Conservation (phyloP, 2,888 invertebrate genomes). For the Conomelus anceps region DNA sequence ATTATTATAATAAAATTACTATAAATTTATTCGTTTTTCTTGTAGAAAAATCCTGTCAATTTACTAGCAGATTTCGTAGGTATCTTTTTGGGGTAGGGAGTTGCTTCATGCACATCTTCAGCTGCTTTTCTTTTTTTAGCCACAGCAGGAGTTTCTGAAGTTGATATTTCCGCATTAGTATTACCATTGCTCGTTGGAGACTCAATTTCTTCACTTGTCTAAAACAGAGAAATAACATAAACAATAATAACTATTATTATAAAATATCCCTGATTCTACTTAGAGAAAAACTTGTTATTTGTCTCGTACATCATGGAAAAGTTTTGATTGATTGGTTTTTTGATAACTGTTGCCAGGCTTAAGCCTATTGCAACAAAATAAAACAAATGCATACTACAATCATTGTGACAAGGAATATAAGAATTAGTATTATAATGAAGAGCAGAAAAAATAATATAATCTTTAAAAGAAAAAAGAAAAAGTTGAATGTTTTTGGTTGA, state of each 20-base stretch:
- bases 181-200: neutral
- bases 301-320: too few relatives aligned
- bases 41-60: conserved; percentile 9
- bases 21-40: neutral
- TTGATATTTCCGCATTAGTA: neutral
- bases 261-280: too few relatives aligned
- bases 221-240: neutral
- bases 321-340: too few relatives aligned
- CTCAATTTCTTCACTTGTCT: neutral
- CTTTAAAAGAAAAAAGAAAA: too few relatives aligned
- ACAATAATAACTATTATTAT: neutral
- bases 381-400: too few relatives aligned
- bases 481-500: too few relatives aligned
- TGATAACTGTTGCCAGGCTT: too few relatives aligned
- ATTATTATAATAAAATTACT: neutral
- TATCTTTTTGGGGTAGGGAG: neutral
- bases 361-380: neutral
- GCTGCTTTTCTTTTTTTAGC: conserved; percentile 3
- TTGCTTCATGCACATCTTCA: neutral
- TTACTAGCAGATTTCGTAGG: neutral
- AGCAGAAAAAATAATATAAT: too few relatives aligned
- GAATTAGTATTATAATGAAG: too few relatives aligned
- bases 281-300: too few relatives aligned
- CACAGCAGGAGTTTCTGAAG: neutral
- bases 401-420: too few relatives aligned